Percentiles rank a stretch among this genome's conserved stretches.
These are phyloP conservation scores for Dimorphilus gyrociliatus DNA, from an alignment of 2,888 invertebrate species.

Conservation along the genomic window DNA sequence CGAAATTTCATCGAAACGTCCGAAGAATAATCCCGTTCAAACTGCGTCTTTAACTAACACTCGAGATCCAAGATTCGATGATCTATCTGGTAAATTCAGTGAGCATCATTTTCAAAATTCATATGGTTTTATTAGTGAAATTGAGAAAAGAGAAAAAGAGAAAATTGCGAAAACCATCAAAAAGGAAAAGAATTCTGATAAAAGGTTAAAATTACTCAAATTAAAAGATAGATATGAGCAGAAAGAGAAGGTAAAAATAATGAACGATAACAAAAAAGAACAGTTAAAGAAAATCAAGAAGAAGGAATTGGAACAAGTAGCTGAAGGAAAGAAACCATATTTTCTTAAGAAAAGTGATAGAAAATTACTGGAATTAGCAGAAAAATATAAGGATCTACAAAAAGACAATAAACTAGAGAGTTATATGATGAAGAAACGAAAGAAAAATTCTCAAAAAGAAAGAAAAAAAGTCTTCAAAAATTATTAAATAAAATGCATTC, in stretches of 20 bases:
- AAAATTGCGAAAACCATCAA: slow-evolving; percentile 37
- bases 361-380: slow-evolving; percentile 54
- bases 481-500: no score
- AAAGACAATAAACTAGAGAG: slow-evolving; percentile 57
- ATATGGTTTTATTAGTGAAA: slow-evolving; percentile 58
- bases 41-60: no score
- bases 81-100: slow-evolving; percentile 61
- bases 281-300: slow-evolving; percentile 44
- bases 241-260: slow-evolving; percentile 52
- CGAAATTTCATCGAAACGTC: no score
- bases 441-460: slow-evolving; percentile 48
- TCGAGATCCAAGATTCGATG: slow-evolving; percentile 73
- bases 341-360: slow-evolving; percentile 62
- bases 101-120: slow-evolving; percentile 54
- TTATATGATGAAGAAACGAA: slow-evolving; percentile 61
- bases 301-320: slow-evolving; percentile 46
- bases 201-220: slow-evolving; percentile 44
- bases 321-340: slow-evolving; percentile 53
- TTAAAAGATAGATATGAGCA: slow-evolving; percentile 39
- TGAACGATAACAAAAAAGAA: slow-evolving; percentile 44
- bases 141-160: slow-evolving; percentile 53
- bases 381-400: slow-evolving; percentile 64
- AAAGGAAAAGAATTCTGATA: slow-evolving; percentile 47
- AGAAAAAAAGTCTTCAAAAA: slow-evolving; percentile 27
- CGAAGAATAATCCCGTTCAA: no score